Conservation (phyloP, 1,140 invertebrate genomes). For the Ericerus pela region DNA sequence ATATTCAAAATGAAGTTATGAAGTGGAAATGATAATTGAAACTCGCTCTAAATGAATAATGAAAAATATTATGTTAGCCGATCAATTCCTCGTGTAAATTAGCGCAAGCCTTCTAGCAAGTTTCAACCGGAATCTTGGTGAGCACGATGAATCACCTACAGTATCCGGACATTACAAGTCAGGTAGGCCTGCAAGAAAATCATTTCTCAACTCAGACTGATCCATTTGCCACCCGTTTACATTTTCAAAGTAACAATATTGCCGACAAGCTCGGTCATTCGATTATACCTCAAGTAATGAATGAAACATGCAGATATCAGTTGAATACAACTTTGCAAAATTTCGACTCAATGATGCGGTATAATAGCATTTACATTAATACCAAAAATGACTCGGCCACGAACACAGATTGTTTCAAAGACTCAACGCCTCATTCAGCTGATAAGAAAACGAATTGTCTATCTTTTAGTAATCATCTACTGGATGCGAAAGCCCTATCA, state of each 20-base stretch:
- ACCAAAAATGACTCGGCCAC: neutral
- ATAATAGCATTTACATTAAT: conserved; percentile 3
- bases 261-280: conserved; percentile 4
- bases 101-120: too few relatives aligned
- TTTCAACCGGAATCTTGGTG: too few relatives aligned
- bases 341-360: conserved; percentile 1
- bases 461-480: neutral
- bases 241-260: neutral
- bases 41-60: too few relatives aligned
- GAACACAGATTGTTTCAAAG: neutral
- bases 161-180: neutral
- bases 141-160: neutral
- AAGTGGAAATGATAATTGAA: too few relatives aligned
- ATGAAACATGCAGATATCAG: neutral
- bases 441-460: neutral
- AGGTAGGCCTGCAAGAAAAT: conserved; percentile 6
- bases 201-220: neutral
- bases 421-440: neutral
- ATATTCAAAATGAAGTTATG: too few relatives aligned
- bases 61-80: too few relatives aligned
- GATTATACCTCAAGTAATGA: conserved; percentile 8
- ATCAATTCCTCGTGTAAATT: too few relatives aligned
- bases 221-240: neutral
- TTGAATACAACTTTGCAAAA: conserved; percentile 2
- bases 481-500: neutral